Conservation (phyloP, 2,888 invertebrate species). For the Schizaphis graminum region DNA sequence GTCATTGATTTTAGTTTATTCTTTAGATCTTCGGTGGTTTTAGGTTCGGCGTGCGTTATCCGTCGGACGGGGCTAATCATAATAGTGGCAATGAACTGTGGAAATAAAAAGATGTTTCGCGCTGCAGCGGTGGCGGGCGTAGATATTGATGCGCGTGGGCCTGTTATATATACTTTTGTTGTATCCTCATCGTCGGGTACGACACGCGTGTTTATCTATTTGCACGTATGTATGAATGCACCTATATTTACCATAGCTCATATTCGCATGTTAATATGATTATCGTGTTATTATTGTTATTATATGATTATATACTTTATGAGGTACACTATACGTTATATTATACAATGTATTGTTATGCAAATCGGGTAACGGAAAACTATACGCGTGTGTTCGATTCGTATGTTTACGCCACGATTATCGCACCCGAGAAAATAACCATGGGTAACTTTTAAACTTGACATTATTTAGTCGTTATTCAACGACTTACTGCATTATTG, state of each 20-base stretch:
- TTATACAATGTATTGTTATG: constrained; percentile 33
- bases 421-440: neutral
- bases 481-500: neutral
- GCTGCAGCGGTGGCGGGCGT: neutral
- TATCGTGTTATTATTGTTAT: constrained; percentile 21
- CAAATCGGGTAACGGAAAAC: constrained; percentile 44
- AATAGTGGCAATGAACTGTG: constrained; percentile 12
- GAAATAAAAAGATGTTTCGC: neutral
- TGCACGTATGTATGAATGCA: neutral
- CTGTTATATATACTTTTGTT: neutral
- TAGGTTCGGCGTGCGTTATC: neutral
- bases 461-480: neutral
- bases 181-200: neutral
- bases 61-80: neutral
- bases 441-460: constrained; percentile 6
- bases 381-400: neutral
- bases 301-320: neutral
- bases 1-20: neutral
- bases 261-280: constrained; percentile 21
- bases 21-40: neutral
- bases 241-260: neutral
- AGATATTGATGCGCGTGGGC: neutral
- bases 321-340: neutral
- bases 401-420: neutral
- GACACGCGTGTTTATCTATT: constrained; percentile 7